Base-by-base conservation (phyloP, 2,797 vertebrate genomes). In the Chromis chromis region DNA sequence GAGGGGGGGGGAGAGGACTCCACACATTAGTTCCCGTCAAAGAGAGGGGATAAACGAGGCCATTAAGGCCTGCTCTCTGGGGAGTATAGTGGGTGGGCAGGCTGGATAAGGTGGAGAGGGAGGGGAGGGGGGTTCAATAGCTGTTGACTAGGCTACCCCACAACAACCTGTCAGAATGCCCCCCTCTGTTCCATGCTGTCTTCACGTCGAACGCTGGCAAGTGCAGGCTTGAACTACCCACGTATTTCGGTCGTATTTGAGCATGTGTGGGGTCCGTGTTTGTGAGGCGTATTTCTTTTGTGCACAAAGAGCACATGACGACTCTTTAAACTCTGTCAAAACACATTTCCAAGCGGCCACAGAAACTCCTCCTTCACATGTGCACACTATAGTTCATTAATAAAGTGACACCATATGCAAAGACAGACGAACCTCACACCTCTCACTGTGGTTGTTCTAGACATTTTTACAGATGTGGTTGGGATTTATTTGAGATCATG, bases 161-260 rank as follows among this genome's bases (percentile, higher is more conserved):
- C 89, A 92, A 91, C 92, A 92, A 93, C 91, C 91, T 92, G 92
- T 94, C 92, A 93, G 91, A 94, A 93, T 92, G 89, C 85, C 90
- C 86, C 86, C 87, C 84, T 83, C 85, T 76, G 73, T 81, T 90
- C 74, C 80, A 78, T 63, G 67, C 76, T 40, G 76, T 80, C 83
- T 83, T 81, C 84, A 78, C 49, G 83, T 70, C 16, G 22, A 86
- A 66, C 19, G 8, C 86, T 90, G 82, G 86, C 90, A 93, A 92
- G 90, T 86, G 84, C 76, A 86, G 79, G 84, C 91, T 86, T 90
- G 87, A 91, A 78, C 81, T 81, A 42, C 59, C 70, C 79, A 75
- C 24, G 76, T 81, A 86, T 83, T 81, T 82, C 7, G 33, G 84
- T 82, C 52, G 52, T 77, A 67, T 68, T 73, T 40, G 53, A 71